A percentile compares a stretch with the other conserved stretches of the same genome.
phyloP scores from a whole-genome alignment of 1,140 invertebrate genomes.

The Drosophila quadrilineata region DNA sequence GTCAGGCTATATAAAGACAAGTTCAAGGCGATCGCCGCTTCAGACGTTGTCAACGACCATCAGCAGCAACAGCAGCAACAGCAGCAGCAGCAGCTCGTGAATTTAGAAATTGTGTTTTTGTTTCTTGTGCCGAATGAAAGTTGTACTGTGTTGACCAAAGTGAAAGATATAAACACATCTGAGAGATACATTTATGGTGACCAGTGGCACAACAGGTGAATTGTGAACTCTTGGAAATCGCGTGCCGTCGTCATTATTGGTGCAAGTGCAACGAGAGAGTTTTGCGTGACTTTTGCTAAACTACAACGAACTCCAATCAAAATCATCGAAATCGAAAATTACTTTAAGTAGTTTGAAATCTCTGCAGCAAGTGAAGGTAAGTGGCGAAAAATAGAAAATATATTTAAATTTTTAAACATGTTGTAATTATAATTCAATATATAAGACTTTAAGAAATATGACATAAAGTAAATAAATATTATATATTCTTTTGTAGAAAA shows the following conservation, averaged over 20 bases:
- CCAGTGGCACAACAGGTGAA: conserved; percentile 62
- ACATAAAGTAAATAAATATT: too few relatives aligned
- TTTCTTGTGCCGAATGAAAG: conserved; percentile 27
- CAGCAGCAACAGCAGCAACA: conserved; percentile 13
- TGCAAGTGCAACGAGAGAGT: conserved; percentile 43
- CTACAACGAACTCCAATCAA: not conserved
- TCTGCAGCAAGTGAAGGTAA: too few relatives aligned
- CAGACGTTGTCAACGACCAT: conserved; percentile 58
- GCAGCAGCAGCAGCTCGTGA: conserved; percentile 11
- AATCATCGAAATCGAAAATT: not conserved
- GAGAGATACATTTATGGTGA: conserved; percentile 17
- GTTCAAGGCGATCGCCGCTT: conserved; percentile 83
- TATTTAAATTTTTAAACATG: too few relatives aligned
- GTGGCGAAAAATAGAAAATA: too few relatives aligned
- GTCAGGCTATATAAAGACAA: conserved; percentile 83
- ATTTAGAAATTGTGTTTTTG: conserved; percentile 23
- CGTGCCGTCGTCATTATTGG: conserved; percentile 39
- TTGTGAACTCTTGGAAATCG: conserved; percentile 59
- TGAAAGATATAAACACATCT: not conserved
- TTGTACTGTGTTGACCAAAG: conserved; percentile 12
- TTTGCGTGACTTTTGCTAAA: conserved; percentile 24
- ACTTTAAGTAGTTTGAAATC: too few relatives aligned
- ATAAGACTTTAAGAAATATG: too few relatives aligned
- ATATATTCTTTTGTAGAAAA: too few relatives aligned
- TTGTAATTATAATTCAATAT: too few relatives aligned